Conservation (phyloP, 2,888 invertebrate genomes). For the Schizotus pectinicornis region DNA sequence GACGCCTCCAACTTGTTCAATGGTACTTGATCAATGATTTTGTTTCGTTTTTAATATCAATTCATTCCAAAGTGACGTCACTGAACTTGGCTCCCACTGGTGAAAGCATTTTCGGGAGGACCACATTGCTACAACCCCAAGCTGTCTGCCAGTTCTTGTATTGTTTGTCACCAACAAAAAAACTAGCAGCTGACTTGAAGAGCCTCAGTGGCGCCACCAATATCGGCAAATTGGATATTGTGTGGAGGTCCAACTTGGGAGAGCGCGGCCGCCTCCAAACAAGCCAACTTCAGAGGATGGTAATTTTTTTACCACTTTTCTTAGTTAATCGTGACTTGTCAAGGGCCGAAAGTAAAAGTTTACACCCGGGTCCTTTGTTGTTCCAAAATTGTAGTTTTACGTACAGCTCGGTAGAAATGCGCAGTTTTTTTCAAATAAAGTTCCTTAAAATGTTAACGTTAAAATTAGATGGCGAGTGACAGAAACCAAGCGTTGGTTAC, state of each 20-base stretch:
- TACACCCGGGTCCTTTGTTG: too few species aligned
- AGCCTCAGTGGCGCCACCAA: slow-evolving; percentile 82
- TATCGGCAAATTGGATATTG: slow-evolving; percentile 96
- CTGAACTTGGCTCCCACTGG: slow-evolving; percentile 72
- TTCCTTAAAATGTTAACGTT: too few species aligned
- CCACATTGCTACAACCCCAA: slow-evolving; percentile 84
- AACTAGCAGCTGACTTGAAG: slow-evolving; percentile 77
- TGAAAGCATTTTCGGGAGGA: slow-evolving; percentile 78
- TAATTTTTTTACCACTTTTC: too few species aligned
- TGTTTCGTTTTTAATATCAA: neutral
- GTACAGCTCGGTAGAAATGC: too few species aligned
- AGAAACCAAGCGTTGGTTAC: too few species aligned
- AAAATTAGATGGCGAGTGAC: too few species aligned
- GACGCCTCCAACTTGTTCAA: slow-evolving; percentile 92
- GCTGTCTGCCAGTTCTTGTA: slow-evolving; percentile 95
- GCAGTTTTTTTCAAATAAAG: too few species aligned
- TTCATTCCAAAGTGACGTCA: slow-evolving; percentile 70
- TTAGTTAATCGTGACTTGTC: too few species aligned
- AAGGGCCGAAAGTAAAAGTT: too few species aligned
- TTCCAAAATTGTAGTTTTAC: too few species aligned
- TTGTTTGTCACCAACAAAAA: slow-evolving; percentile 82
- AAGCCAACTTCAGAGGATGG: slow-evolving; percentile 89
- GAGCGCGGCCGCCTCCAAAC: slow-evolving; percentile 97
- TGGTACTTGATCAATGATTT: slow-evolving; percentile 55
- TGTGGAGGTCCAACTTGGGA: slow-evolving; percentile 96